A percentile compares a stretch with the other conserved stretches of the same genome.
phyloP scores from a whole-genome alignment of 2,888 invertebrate species.

The Scaptomyza parva region DNA sequence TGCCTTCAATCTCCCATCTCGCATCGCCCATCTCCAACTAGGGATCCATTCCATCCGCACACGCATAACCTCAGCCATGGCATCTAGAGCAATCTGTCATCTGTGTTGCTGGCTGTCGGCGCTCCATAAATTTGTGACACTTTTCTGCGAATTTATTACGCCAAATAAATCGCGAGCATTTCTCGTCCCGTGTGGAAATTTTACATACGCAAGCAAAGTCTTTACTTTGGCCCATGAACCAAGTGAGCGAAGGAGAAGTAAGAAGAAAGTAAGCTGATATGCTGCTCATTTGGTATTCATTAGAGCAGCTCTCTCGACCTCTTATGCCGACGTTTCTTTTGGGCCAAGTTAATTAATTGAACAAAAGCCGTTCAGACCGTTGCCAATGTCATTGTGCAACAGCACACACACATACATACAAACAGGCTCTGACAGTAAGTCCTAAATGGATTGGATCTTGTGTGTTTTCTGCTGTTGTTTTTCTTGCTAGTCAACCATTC shows the following conservation, averaged over 20 bases:
- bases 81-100: slow-evolving; percentile 71
- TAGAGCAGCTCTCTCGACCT: slow-evolving; percentile 56
- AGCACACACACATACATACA: too few species aligned
- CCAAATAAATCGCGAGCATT: slow-evolving; percentile 74
- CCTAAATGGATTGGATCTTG: slow-evolving; percentile 59
- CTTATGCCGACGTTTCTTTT: slow-evolving; percentile 31
- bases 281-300: slow-evolving; percentile 78
- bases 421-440: slow-evolving; percentile 23
- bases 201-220: slow-evolving; percentile 29
- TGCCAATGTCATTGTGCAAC: slow-evolving; percentile 49
- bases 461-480: slow-evolving; percentile 22
- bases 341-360: slow-evolving; percentile 76
- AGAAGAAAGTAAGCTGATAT: slow-evolving; percentile 47
- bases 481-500: slow-evolving; percentile 4
- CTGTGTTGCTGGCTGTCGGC: slow-evolving; percentile 61
- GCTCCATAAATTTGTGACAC: slow-evolving; percentile 80
- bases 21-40: neutral
- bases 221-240: too few species aligned
- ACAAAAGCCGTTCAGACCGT: slow-evolving; percentile 55
- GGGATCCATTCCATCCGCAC: neutral
- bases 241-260: neutral
- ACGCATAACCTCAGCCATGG: slow-evolving; percentile 6
- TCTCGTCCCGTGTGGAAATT: slow-evolving; percentile 45
- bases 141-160: slow-evolving; percentile 75
- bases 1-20: slow-evolving; percentile 6